phyloP scores from a whole-genome alignment of 2,888 invertebrate species.

The Drosophila setosimentum region DNA sequence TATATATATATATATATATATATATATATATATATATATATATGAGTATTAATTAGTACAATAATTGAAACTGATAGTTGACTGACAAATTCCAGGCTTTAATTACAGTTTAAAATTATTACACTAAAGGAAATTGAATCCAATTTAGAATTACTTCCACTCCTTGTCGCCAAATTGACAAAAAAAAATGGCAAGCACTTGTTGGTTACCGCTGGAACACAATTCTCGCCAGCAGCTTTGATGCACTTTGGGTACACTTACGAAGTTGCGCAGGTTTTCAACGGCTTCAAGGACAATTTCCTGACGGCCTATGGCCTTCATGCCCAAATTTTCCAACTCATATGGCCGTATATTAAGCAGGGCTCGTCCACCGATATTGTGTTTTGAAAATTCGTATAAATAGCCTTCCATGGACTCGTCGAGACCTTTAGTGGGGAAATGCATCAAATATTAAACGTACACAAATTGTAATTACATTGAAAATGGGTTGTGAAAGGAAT shows the following conservation, averaged over 20 bases:
- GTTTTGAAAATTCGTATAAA: constrained; percentile 91
- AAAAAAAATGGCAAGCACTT: constrained; percentile 1
- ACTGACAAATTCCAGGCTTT: background rate
- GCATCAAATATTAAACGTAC: background rate
- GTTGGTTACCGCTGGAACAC: constrained; percentile 1
- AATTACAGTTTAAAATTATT: background rate
- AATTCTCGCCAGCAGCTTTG: background rate
- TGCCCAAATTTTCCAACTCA: constrained; percentile 94
- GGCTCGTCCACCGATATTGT: constrained; percentile 91
- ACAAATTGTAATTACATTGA: constrained; percentile 7
- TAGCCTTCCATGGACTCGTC: constrained; percentile 90
- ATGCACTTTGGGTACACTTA: constrained; percentile 85
- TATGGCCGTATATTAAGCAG: constrained; percentile 94
- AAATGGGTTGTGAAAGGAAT: constrained; percentile 51
- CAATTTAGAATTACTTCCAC: background rate
- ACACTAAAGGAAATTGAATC: background rate
- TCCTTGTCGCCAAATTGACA: background rate
- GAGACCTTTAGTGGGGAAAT: constrained; percentile 73
- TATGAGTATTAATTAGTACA: background rate
- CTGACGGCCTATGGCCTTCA: constrained; percentile 95
- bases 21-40: background rate
- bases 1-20: background rate
- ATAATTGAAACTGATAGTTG: background rate
- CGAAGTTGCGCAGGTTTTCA: constrained; percentile 94
- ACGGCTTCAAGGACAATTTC: constrained; percentile 97